A percentile compares a stretch with the other conserved stretches of the same genome.
These are phyloP conservation scores for Hypanus sabinus DNA, from an alignment of 2,113 vertebrate species.

Conservation along the genomic window DNA sequence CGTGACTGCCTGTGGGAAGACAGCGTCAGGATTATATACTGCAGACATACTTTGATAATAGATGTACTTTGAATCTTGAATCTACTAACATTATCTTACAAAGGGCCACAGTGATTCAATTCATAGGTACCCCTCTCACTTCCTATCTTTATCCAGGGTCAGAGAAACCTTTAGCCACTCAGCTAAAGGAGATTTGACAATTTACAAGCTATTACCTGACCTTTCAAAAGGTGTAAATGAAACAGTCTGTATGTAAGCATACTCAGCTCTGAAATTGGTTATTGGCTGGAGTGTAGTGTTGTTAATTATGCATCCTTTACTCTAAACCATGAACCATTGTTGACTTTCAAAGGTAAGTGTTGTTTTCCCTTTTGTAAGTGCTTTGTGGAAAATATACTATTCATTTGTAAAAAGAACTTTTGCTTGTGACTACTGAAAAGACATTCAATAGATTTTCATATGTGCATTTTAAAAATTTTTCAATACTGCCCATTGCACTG, in stretches of 20 bases:
- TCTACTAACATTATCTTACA: neutral
- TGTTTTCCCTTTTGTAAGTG: neutral
- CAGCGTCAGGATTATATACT: too few species aligned
- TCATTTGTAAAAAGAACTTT: too few species aligned
- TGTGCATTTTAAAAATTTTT: neutral
- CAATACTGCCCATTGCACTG: neutral
- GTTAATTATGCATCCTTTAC: neutral
- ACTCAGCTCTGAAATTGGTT: constrained; percentile 15
- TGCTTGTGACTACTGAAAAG: neutral
- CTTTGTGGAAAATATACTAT: neutral
- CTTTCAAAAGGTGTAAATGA: neutral
- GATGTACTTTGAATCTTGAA: too few species aligned
- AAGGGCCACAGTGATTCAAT: neutral
- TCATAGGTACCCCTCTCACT: neutral
- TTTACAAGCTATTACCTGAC: neutral
- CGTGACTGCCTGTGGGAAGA: too few species aligned
- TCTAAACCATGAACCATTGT: neutral
- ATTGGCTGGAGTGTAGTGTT: neutral
- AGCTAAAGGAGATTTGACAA: neutral
- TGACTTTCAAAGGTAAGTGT: constrained; percentile 8
- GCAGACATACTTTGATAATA: too few species aligned
- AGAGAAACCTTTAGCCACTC: neutral
- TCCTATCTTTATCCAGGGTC: neutral
- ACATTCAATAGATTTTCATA: neutral
- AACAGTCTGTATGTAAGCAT: neutral